Conservation (phyloP, 1,140 invertebrate species). For the Dendrolimus kikuchii region DNA sequence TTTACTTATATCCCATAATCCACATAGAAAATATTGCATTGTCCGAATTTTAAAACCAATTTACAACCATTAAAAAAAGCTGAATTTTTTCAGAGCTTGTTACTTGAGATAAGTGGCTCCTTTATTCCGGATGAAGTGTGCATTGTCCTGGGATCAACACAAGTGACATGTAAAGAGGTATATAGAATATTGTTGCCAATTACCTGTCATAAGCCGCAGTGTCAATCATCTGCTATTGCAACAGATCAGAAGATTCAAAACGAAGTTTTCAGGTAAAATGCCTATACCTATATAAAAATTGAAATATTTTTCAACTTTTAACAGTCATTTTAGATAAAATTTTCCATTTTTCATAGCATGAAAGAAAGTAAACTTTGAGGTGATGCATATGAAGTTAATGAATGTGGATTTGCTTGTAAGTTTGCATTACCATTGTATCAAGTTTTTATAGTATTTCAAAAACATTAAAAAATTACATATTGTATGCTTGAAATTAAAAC, state of each 20-base stretch:
- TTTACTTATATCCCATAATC: too few relatives aligned
- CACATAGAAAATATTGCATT: neutral
- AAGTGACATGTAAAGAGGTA: slow-evolving; percentile 52
- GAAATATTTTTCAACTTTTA: too few relatives aligned
- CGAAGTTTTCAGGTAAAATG: slow-evolving; percentile 50
- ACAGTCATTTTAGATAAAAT: too few relatives aligned
- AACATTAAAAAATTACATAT: too few relatives aligned
- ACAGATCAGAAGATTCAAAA: slow-evolving; percentile 52
- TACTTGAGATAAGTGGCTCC: slow-evolving; percentile 46
- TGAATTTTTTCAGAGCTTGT: slow-evolving; percentile 41
- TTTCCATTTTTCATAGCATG: too few relatives aligned
- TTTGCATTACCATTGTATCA: too few relatives aligned
- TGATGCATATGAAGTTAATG: too few relatives aligned
- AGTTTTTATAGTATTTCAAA: too few relatives aligned
- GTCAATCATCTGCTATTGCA: slow-evolving; percentile 47
- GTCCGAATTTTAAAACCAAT: neutral
- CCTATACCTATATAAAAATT: neutral
- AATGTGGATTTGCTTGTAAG: too few relatives aligned
- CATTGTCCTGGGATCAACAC: slow-evolving; percentile 47
- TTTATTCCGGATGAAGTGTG: slow-evolving; percentile 54
- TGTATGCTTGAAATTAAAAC: too few relatives aligned
- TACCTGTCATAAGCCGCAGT: slow-evolving; percentile 51
- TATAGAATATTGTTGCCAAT: slow-evolving; percentile 48
- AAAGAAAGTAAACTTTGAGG: too few relatives aligned
- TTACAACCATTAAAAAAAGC: neutral